Base-by-base conservation (phyloP, 2,113 vertebrate genomes). In the Verasper variegatus region DNA sequence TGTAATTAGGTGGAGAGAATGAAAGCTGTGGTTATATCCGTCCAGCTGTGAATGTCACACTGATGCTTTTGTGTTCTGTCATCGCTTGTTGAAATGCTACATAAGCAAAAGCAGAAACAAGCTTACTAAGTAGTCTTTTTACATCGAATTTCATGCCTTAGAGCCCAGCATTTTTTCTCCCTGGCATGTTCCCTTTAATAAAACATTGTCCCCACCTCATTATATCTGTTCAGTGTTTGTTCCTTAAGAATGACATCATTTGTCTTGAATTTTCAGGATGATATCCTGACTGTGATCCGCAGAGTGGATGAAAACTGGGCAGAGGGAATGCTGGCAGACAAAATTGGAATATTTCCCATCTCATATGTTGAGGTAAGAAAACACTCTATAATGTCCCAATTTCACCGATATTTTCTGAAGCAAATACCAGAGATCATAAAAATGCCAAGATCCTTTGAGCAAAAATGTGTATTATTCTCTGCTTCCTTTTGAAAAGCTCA, bases 231-330 rank as follows among this genome's bases (percentile, higher is more conserved):
- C 42, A 24, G 24, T 66, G 61, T 71, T 81, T 75, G 66, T 69
- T 85, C 74, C 74, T 82, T 7, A 3, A 71, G 57, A 70, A 87
- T n/a, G 37, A 67, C 42, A n/a, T n/a, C n/a, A n/a, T n/a, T 24
- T 80, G 61, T 66, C 71, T 59, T 74, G 2, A 11, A 45, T 80
- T 80, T 56, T 31, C 77, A 99, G 98, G 98, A 99, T 54, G 97
- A 99, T 81, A 95, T 99, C 88, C 92, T 99, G 90, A 99, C 97
- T 20, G 98, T 99, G 88, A 99, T 99, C 91, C 97, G 98, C 52
- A 94, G 98, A 73, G 98, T 99, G 86, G 98, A 99, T 91, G 98
- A 98, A 84, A 99, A 99, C 92, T 99, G 98, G 98, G 97, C 98
- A n/a, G 98, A 99, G 94, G 98, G 98, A 88, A 98, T 99, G 98